These are phyloP conservation scores for Argyresthia albistria DNA, from an alignment of 2,888 invertebrate species.

Conservation along the genomic window DNA sequence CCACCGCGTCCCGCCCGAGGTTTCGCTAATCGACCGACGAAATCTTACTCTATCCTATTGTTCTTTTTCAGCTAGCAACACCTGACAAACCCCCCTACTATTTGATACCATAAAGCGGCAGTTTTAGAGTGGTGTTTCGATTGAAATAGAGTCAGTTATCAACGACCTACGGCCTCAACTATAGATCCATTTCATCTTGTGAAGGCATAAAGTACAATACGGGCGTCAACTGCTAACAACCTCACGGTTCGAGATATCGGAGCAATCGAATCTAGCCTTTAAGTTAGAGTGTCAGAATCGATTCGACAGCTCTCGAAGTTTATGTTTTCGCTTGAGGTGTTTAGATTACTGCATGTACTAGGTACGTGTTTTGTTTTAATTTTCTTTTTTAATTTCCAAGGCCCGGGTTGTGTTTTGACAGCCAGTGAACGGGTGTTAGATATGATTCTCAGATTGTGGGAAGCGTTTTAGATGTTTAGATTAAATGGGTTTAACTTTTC, in stretches of 20 bases:
- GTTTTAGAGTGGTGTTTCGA: background rate
- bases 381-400: background rate
- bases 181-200: constrained; percentile 64
- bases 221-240: constrained; percentile 69
- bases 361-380: background rate
- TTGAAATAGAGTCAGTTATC: background rate
- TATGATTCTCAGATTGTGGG: constrained; percentile 53
- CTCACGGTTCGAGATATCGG: constrained; percentile 61
- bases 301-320: constrained; percentile 1
- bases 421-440: constrained; percentile 52
- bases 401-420: constrained; percentile 59
- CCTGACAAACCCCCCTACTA: constrained; percentile 11
- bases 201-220: constrained; percentile 58
- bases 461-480: constrained; percentile 59
- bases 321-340: constrained; percentile 1
- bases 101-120: constrained; percentile 6
- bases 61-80: constrained; percentile 22
- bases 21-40: constrained; percentile 7
- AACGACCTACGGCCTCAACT: constrained; percentile 40
- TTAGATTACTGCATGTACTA: constrained; percentile 1
- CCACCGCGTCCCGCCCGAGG: constrained; percentile 20
- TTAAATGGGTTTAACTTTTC: constrained; percentile 37
- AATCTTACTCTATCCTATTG: constrained; percentile 47
- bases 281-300: constrained; percentile 26
- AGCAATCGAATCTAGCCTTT: constrained; percentile 61